Base-by-base conservation (phyloP, 1,140 invertebrate species). In the Hermetia illucens region DNA sequence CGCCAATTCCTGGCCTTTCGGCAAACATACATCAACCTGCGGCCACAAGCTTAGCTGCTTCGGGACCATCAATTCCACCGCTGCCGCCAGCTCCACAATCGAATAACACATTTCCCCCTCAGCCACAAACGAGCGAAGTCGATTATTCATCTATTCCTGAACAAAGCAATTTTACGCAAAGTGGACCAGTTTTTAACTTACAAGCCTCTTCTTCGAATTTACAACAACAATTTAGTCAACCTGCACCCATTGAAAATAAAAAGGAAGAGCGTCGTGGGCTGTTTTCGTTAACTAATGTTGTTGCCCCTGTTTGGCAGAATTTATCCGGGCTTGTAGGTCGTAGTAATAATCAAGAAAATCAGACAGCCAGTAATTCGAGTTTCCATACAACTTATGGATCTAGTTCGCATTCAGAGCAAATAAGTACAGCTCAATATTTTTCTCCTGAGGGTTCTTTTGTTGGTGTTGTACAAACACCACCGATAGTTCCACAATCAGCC, bases 1-100 rank as follows among this genome's bases (percentile, higher is more conserved):
- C 70, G 13, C 70, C 66, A 43, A 67, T 71, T 50, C 70, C 70
- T 3, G 70, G 70, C 3, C 44, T 72, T 1, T 50, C 53, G 5
- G 51, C 53, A 22, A 50, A 50, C 5, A 34, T 8, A 8, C 8
- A 18, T 4, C 17, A 34, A 20, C 44, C 33, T 13, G 22, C 40
- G 20, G 21, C 9, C 6, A 10, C 4, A 9, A 3, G 3, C 18
- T 12, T 33, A 35, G 22, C 42, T 21, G 5, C 18, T 21, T 5
- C 25, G 39, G n/a, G 21, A 12, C 21, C 36, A n/a, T 35, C 40
- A 10, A 13, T 33, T 35, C 18, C 29, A 27, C 42, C 8, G 21
- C n/a, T 18, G 5, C 33, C 33, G 21, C 17, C 33, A 16, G 17
- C 12, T 6, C 12, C 18, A n/a, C n/a, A n/a, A 13, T 51, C 51